Conservation (phyloP, 92 coral and sea anemone species). For the Umimayanthus chanpuru region DNA sequence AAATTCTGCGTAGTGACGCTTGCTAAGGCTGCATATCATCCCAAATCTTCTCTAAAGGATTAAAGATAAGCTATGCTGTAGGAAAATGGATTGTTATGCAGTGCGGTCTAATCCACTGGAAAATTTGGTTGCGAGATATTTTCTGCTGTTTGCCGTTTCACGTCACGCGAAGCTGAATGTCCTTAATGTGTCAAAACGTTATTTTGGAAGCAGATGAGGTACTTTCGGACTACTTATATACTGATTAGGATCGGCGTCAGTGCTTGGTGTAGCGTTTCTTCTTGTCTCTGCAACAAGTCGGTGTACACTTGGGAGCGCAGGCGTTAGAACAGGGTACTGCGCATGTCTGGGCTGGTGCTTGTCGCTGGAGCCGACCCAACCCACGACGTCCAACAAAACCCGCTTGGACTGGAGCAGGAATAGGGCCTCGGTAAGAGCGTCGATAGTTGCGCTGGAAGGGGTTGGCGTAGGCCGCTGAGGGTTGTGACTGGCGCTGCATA, state of each 20-base stretch:
- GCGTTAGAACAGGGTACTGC: slow-evolving; percentile 46
- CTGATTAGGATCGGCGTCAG: neutral
- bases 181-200: neutral
- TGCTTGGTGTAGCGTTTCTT: neutral
- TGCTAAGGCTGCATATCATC: no score
- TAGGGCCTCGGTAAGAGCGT: neutral
- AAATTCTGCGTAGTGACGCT: no score
- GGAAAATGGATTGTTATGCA: no score
- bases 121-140: no score
- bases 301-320: slow-evolving; percentile 55
- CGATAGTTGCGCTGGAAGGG: neutral
- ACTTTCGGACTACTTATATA: neutral
- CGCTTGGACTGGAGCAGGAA: neutral
- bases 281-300: slow-evolving; percentile 52
- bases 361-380: slow-evolving; percentile 4
- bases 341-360: slow-evolving; percentile 38
- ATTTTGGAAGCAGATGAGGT: neutral
- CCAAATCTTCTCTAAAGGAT: no score
- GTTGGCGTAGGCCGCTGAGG: neutral
- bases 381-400: slow-evolving; percentile 27
- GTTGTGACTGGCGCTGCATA: slow-evolving; percentile 22
- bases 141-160: neutral
- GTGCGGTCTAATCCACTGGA: no score
- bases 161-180: no score
- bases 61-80: no score